phyloP scores from a whole-genome alignment of 2,797 vertebrate species.

The Helicolenus hilgendorfi region DNA sequence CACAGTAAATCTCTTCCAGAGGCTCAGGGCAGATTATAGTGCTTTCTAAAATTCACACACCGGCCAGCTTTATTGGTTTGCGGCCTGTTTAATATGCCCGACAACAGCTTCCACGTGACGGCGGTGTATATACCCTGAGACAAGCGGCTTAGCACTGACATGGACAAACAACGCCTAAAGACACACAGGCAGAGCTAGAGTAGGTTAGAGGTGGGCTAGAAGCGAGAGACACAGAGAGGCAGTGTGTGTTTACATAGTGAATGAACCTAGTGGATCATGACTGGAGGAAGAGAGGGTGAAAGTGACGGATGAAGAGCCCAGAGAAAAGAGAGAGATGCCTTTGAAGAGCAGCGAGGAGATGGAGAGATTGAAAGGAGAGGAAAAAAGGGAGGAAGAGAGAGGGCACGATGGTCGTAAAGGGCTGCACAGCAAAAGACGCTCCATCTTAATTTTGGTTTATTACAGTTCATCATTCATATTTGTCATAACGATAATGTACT shows the following conservation, averaged over 20 bases:
- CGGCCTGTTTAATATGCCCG: constrained; percentile 82
- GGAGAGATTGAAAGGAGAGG: background rate
- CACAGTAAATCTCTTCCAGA: constrained; percentile 51
- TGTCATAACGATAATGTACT: background rate
- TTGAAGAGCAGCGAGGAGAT: background rate
- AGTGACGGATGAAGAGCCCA: constrained; percentile 4
- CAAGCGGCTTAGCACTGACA: constrained; percentile 73
- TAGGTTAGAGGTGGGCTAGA: constrained; percentile 25
- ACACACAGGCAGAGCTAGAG: constrained; percentile 51
- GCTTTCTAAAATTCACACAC: constrained; percentile 69
- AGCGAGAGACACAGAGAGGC: constrained; percentile 11
- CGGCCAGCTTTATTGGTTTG: constrained; percentile 77
- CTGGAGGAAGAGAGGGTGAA: background rate
- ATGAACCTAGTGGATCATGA: constrained; percentile 55
- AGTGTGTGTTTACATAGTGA: constrained; percentile 62
- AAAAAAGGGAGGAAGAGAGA: background rate
- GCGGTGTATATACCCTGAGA: constrained; percentile 73
- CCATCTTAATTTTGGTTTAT: background rate
- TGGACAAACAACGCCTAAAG: constrained; percentile 71
- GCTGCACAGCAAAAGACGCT: background rate
- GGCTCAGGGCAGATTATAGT: constrained; percentile 71
- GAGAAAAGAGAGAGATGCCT: background rate
- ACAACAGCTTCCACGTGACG: constrained; percentile 41
- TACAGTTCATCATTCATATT: background rate
- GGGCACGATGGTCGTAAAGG: background rate